phyloP scores from a whole-genome alignment of 2,888 invertebrate species.

The Pterostichus niger region DNA sequence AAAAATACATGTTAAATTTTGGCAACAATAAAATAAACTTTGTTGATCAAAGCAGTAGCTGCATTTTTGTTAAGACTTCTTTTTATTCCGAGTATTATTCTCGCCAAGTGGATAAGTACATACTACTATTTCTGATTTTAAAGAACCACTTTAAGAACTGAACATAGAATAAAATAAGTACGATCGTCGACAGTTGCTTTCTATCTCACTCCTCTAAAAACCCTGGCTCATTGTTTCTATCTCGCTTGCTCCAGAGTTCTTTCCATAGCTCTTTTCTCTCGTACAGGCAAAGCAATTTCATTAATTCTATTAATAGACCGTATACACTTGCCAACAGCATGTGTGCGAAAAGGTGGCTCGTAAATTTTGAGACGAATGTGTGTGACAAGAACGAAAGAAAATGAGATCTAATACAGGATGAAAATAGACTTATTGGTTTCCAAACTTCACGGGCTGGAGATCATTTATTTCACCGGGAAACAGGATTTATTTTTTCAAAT shows the following conservation, averaged over 20 bases:
- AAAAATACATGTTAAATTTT: constrained; percentile 5
- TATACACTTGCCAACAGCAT: constrained; percentile 63
- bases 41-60: constrained; percentile 19
- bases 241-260: constrained; percentile 26
- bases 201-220: constrained; percentile 14
- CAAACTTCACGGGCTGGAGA: background rate
- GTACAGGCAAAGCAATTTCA: constrained; percentile 55
- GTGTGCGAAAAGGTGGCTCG: constrained; percentile 63
- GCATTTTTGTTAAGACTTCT: background rate
- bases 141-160: constrained; percentile 49
- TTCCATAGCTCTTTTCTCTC: constrained; percentile 51
- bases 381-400: constrained; percentile 56
- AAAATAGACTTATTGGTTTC: constrained; percentile 44
- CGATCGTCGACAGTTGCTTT: constrained; percentile 20
- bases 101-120: constrained; percentile 47
- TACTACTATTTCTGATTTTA: constrained; percentile 54
- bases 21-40: constrained; percentile 29
- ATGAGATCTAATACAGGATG: constrained; percentile 46
- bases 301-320: constrained; percentile 62
- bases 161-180: constrained; percentile 51
- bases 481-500: background rate
- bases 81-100: constrained; percentile 26
- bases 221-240: constrained; percentile 13
- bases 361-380: constrained; percentile 58
- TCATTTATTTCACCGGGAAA: background rate